phyloP scores from a whole-genome alignment of 2,797 vertebrate species.

The Mormyrus hasselquistii region DNA sequence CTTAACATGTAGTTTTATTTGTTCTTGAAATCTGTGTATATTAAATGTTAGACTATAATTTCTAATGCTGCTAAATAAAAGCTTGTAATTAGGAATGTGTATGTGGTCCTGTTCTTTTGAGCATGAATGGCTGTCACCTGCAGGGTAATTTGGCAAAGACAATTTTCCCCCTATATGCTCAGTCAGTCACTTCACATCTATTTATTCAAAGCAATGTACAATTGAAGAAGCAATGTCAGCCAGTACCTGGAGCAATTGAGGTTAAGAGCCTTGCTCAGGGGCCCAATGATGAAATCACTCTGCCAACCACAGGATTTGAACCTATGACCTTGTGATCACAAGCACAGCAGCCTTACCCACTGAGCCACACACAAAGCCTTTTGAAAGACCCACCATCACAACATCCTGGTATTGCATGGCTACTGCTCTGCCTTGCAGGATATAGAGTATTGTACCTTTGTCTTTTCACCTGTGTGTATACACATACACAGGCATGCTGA shows the following conservation, averaged over 20 bases:
- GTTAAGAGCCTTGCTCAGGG: neutral
- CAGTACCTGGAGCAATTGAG: neutral
- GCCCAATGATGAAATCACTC: neutral
- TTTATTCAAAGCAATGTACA: neutral
- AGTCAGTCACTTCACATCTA: neutral
- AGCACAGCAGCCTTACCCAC: neutral
- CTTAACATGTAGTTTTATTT: conserved; percentile 52
- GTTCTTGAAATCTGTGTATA: conserved; percentile 53
- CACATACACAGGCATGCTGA: neutral
- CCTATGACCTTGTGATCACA: neutral
- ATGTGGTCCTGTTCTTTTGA: neutral
- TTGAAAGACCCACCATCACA: neutral
- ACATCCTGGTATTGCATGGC: neutral
- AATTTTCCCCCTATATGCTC: neutral
- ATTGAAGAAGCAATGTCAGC: neutral
- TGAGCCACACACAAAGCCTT: neutral
- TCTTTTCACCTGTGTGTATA: neutral
- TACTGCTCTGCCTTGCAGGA: neutral
- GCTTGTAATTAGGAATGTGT: conserved; percentile 46
- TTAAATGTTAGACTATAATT: conserved; percentile 59
- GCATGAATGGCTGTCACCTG: neutral
- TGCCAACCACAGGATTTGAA: neutral
- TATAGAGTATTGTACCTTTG: neutral
- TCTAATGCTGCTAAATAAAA: conserved; percentile 88
- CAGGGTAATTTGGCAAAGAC: neutral